Conservation (phyloP, 1,140 invertebrate genomes). For the Condylostylus longicornis region DNA sequence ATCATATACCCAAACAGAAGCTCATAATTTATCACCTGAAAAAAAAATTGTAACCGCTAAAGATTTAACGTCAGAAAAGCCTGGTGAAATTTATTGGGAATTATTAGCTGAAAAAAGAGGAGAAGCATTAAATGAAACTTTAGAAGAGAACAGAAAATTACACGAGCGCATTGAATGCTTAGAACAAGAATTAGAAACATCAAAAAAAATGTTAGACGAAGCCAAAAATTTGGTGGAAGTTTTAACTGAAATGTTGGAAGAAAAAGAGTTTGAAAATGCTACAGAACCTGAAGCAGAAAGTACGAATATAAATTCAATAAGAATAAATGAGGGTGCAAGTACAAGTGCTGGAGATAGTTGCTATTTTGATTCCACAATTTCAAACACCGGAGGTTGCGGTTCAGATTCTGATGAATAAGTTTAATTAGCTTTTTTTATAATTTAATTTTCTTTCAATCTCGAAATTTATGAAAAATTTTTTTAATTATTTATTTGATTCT, state of each 20-base stretch:
- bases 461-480: no score
- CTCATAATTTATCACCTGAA: conserved; percentile 1
- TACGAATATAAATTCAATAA: no score
- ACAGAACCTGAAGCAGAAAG: conserved; percentile 1
- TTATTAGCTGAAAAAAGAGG: conserved; percentile 43
- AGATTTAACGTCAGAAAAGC: conserved; percentile 41
- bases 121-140: conserved; percentile 39
- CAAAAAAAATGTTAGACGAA: conserved; percentile 45
- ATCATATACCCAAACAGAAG: conserved; percentile 20
- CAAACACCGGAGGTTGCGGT: no score
- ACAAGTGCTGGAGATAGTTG: no score
- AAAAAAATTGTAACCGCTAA: conserved; percentile 24
- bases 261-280: conserved; percentile 18
- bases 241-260: conserved; percentile 38
- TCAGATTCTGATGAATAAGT: no score
- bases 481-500: no score
- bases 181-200: conserved; percentile 43
- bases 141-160: conserved; percentile 41
- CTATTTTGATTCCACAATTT: no score
- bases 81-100: conserved; percentile 47
- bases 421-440: no score
- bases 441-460: no score
- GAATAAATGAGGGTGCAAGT: no score
- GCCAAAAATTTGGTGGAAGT: conserved; percentile 41
- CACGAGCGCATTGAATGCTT: conserved; percentile 35